A percentile compares a stretch with the other conserved stretches of the same genome.
These are phyloP conservation scores for Limenitis camilla DNA, from an alignment of 2,888 invertebrate species.

Conservation along the genomic window DNA sequence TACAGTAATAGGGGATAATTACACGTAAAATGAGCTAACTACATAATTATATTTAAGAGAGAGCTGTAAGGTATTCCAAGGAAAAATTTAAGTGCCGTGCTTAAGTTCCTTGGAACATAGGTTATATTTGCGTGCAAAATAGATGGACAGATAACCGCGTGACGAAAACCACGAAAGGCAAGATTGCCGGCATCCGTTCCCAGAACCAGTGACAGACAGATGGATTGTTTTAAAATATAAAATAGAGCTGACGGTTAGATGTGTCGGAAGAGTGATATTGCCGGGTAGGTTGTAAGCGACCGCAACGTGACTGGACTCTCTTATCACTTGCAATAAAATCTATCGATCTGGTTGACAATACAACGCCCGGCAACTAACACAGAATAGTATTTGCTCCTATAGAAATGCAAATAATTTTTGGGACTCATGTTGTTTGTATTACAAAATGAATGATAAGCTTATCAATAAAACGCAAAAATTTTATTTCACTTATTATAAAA, in stretches of 20 bases:
- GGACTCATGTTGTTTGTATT: not conserved
- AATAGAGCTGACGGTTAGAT: conserved; percentile 26
- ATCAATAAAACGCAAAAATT: too few relatives aligned
- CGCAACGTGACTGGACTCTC: conserved; percentile 22
- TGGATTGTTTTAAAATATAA: conserved; percentile 39
- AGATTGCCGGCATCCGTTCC: conserved; percentile 49
- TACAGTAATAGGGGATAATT: too few relatives aligned
- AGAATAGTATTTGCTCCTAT: not conserved
- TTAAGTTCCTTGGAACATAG: not conserved
- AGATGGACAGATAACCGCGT: conserved; percentile 9
- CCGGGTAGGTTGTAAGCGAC: conserved; percentile 13
- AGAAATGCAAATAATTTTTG: not conserved
- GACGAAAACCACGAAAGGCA: conserved; percentile 25
- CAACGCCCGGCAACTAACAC: conserved; percentile 7
- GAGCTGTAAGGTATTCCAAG: too few relatives aligned
- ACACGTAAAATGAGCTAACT: too few relatives aligned
- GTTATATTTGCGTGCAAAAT: not conserved
- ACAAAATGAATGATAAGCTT: not conserved
- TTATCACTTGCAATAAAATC: conserved; percentile 13
- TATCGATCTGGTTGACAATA: conserved; percentile 16
- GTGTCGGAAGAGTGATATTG: conserved; percentile 25
- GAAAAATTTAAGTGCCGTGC: not conserved
- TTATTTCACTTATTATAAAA: too few relatives aligned
- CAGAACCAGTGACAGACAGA: conserved; percentile 44
- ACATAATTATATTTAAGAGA: too few relatives aligned